Base-by-base conservation (phyloP, 2,888 invertebrate species). In the Myopa testacea region DNA sequence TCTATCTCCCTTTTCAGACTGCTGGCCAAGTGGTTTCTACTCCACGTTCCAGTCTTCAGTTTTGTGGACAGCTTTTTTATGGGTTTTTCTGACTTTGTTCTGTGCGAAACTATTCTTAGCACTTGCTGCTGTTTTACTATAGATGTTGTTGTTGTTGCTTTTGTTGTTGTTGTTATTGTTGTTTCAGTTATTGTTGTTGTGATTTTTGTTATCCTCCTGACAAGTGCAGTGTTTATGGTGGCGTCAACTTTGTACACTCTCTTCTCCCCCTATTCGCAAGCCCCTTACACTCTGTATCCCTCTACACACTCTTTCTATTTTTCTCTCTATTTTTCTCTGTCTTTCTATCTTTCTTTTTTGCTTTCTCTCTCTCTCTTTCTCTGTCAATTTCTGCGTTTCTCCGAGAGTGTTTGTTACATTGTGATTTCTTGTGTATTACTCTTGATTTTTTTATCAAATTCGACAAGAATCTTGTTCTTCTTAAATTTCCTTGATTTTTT, bases 131-230 rank as follows among this genome's bases (percentile, higher is more conserved):
- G 7, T 70, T 70, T 45, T 45, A 45, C 10, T 45, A 10, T 10
- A 1, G 55, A n/a, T 55, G 55, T 55, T 10, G 16, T 16, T 55
- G 55, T 16, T 55, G 55, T 14, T 16, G 40, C n/a, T 60, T 8
- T 38, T 58, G 34, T 71, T 19, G 55, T 71, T 58, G 52, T 16
- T 38, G 58, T 45, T 14, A 26, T 19, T 50, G 19, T 19, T 34
- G 19, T 45, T 26, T 45, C 8, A 19, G 62, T 4, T 26, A 0
- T 62, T 62, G 62, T 68, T 68, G 67, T 68, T 40, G 16, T 68
- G 19, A 14, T 70, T 4, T 26, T 37, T 55, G 70, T 70, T 70
- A 70, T 70, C n/a, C 70, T 26, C 26, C 55, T 70, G 71, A 58
- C 60, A 71, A 70, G 52, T 70, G 55, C 34, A 19, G 45, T 52